Base-by-base conservation (phyloP, 2,113 vertebrate genomes). In the Coptodon rendalli region DNA sequence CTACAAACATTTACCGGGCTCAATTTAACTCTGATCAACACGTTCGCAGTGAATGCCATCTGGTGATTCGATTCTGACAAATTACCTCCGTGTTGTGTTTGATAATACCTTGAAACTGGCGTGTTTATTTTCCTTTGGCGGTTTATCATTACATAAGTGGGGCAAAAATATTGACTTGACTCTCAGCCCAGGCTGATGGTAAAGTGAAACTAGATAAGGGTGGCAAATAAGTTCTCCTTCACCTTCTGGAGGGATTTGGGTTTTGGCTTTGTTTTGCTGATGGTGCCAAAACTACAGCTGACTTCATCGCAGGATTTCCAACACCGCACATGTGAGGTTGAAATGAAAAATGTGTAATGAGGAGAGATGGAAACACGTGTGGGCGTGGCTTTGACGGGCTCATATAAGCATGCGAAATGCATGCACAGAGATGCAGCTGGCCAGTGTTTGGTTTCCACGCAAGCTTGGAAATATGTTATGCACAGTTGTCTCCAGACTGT, bases 21-120 rank as follows among this genome's bases (percentile, higher is more conserved):
- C 84, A 66, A 22, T 93, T 92, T 90, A 90, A 86, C 84, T 87
- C 91, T 45, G 87, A 91, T 93, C 87, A 90, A 91, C 92, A 87
- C 53, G 6, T 86, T 89, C 81, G 48, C 84, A 48, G 71, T 27
- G 38, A 91, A 87, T 36, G 87, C 76, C 89, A 92, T 90, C 83
- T 89, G 89, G 48, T 87, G 82, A 91, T 90, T 84, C 45, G 36
- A 87, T 92, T 83, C 80, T 88, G 87, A 92, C 81, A 90, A 91
- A 94, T 92, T 90, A 87, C 76, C 76, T 78, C n/a, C 1, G 10
- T 34, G 83, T 87, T 87, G 87, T 83, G 68, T 83, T 87, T 85
- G 80, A 85, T 78, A 88, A 89, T 53, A 10, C 82, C 88, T 89
- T 2, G 1, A 86, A 91, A 89, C 63, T 6, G 22, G 2, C 3